Base-by-base conservation (phyloP, 2,888 invertebrate genomes). In the Hydrotaea diabolus region DNA sequence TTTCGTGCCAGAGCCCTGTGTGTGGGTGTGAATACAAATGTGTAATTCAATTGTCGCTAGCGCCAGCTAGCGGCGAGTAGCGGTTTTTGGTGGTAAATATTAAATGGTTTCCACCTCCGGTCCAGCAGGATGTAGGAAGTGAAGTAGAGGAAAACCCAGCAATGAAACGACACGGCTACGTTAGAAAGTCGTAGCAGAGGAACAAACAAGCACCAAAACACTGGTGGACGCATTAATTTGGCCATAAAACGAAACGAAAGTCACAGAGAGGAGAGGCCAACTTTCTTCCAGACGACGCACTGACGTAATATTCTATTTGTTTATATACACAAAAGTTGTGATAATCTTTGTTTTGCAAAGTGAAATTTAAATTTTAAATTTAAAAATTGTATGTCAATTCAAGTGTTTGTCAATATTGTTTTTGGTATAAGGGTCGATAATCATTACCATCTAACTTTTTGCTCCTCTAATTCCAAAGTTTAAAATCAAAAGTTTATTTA, bases 221-320 rank as follows among this genome's bases (percentile, higher is more conserved):
- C 36, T 7, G 43, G 13, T 13, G 43, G 43, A 43, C 43, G 2
- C 43, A 13, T 43, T 43, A 11, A 26, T 13, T 13, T 13, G 59
- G 26, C 15, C 13, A 31, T 1, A 62, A 31, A 17, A 62, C n/a
- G n/a, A n/a, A n/a, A n/a, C n/a, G n/a, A n/a, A 62, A 36, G 59
- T 26, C 59, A 36, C 62, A 62, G 62, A 15, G n/a, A n/a, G 21
- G 46, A 23, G 23, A 46, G 23, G 31, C 17, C 17, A 46, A 69
- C 19, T 43, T 69, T 21, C 31, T 36, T 36, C 31, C 64, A 64
- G 3, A 36, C 36, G 66, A 19, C 21, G 21, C 66, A 69, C 69
- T 69, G 69, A 69, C 69, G 69, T 69, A 69, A 69, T 62, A 62
- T 66, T 21, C 17, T 5, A 17, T 66, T 66, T 66, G 66, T 39